Base-by-base conservation (phyloP, 1,140 invertebrate genomes). In the Andrena cerasifolii region DNA sequence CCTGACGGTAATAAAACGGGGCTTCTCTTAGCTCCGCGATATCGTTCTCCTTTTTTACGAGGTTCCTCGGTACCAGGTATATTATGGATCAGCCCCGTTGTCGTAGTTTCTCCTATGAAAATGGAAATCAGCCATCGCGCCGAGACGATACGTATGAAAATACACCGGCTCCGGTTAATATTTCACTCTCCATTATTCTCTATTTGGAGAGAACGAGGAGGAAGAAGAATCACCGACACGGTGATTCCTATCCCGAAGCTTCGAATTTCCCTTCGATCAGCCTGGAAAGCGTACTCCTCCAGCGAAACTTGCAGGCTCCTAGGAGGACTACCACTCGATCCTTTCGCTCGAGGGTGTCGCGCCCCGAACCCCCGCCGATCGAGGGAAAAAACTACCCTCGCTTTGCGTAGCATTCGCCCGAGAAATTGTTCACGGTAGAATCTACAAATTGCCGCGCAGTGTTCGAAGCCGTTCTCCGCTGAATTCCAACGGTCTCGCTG, bases 1-100 rank as follows among this genome's bases (percentile, higher is more conserved):
- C 75, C 36, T 24, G 26, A 45, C 45, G 59, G 73, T 82, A 82
- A 82, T 82, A 82, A 82, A 82, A 81, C 62, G 51, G 12, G 21
- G 51, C 21, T 81, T 18, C 54, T 24, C 61, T 61, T 76, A 54
- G 33, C 54, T 56, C 40, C 24, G 3, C 58, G 79, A 77, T 82
- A 77, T 77, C 65, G 33, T 45, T 63, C 24, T 40, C n/a, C 26
- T 45, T 51, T 65, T 66, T 53, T 45, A 53, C 21, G 45, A 73
- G 12, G 31, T 51, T 40, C 45, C 14, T 31, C 31, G 16, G n/a
- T n/a, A n/a, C 21, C 2, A 45, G 26, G 49, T n/a, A 45, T 66
- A 66, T 74, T 33, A 75, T 36, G 72, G 62, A 66, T 75, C 72
- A 67, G 59, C 33, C 2, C 47, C n/a, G 36, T 62, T 72, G 70